Base-by-base conservation (phyloP, 1,140 invertebrate species). In the Lucilia cuprina region DNA sequence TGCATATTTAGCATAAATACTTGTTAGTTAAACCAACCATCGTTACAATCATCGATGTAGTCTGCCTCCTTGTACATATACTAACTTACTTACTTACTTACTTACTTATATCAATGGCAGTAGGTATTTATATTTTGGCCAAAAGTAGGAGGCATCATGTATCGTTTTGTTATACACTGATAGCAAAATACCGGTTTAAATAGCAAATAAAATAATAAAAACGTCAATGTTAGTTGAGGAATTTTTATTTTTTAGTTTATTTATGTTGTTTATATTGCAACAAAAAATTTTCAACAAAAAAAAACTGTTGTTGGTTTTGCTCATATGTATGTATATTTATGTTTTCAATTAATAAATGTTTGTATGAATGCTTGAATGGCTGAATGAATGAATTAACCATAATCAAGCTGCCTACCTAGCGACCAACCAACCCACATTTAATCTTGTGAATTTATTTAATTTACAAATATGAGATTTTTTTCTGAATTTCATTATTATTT, bases 311-410 rank as follows among this genome's bases (percentile, higher is more conserved):
- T 17, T n/a, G 9, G 14, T 60, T n/a, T 17, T 60, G 25, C 25
- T 30, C 25, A 30, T 30, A 30, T 55, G 50, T 55, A 2, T 2
- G 50, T 60, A n/a, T 30, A 60, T 60, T 60, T 60, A 60, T 60
- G 55, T 60, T 60, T 60, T 60, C 55, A n/a, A 60, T 60, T 60
- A 60, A 60, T 60, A n/a, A 60, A 60, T 60, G 55, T 7, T 17
- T 60, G 50, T 10, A 12, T 55, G 55, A 60, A 17, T 60, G 14
- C 5, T 14, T 60, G 55, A 60, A 12, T 60, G 55, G 14, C 55
- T 60, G n/a, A 60, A 60, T 60, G 55, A 60, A 60, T 60, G 55
- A 60, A 60, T 60, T 60, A 60, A 60, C 55, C 55, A n/a, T n/a
- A 60, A 60, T n/a, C 55, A n/a, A 60, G 14, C 55, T 60, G 5